Base-by-base conservation (phyloP, 64 coral and sea anemone species). In the Montipora foliosa region DNA sequence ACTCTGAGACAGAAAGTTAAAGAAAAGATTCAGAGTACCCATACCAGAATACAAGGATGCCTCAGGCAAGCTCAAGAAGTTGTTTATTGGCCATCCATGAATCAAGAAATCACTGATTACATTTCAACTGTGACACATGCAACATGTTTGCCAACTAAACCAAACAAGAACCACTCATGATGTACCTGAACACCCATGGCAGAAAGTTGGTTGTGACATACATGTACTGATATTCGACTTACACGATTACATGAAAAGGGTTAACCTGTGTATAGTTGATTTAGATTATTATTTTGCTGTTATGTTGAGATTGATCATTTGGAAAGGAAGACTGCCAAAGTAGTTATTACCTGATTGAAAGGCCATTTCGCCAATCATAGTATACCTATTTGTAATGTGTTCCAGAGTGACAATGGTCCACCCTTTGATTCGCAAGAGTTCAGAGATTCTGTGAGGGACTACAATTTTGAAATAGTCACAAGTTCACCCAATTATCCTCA, bases 321-420 rank as follows among this genome's bases (percentile, higher is more conserved):
- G 8, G 86, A 88, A 47, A 88, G 71, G 86, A 74, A 88, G 71
- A 73, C 67, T 75, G 86, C 86, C 37, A 84, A 19, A 75, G 8
- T 29, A 24, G 50, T 88, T 74, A 88, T 88, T 29, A 51, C 67
- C 66, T 74, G 71, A 67, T 74, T 84, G 44, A 88, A 88, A 74
- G 29, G 70, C 62, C 86, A 88, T 74, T 88, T 88, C 49, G 12
- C 86, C 86, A 74, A 75, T 88, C 86, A 88, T 75, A 67, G 81
- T 22, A 75, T 88, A 69, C 86, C 86, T 11, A 29, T 29, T 29
- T 29, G 29, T 29, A 88, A 73, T 29, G 25, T 73, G 71, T 69
- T 88, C 22, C 66, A 73, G 66, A 88, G 86, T 8, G 86, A 88
- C 66, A 88, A 88, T 74, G 62, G 53, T 57, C 53, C 10, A 11